Evolutionary conservation across 2,888 invertebrate species (phyloP), one percentile per base, ranked within the genome.

Genomic region (Caenorhabditis sp.): DNA sequence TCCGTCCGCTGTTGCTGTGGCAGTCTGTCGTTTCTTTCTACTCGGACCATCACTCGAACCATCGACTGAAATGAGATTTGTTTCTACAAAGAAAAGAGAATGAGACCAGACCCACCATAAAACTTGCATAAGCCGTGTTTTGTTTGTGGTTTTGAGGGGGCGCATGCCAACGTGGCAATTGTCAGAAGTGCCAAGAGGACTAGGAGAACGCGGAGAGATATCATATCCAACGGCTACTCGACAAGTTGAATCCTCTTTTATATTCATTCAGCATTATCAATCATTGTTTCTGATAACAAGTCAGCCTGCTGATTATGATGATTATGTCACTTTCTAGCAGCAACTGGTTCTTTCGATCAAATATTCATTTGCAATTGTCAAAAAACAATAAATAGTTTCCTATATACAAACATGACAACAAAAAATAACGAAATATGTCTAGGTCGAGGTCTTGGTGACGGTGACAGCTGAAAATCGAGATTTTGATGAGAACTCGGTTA

Each of bases 91-190:
- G 15, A 18, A 28, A 11, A 22, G 13, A n/a, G 15, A 5, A 18
- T 28, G n/a, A 24, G 20, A n/a, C n/a, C n/a, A n/a, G n/a, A n/a
- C 53, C 28, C n/a, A 69, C 69, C 71, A 20, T 71, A 71, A n/a
- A 62, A 62, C 15, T 71, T 71, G 55, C 71, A 71, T 5, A 20
- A 28, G 11, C 71, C 71, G 22, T 53, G 70, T 18, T 58, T 61
- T n/a, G 55, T 62, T 6, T 53, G 9, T 15, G 60, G 51, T 47
- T 20, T 58, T n/a, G 1, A 4, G 11, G 72, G 37, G 15, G 28
- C 74, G 28, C 74, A 65, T 26, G 74, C 51, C 37, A 26, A 22
- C 22, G 58, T n/a, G 18, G 37, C 9, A 1, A 40, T 20, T 2
- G 53, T 28, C 32, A 35, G 61, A 28, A 47, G 3, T n/a, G 8